A percentile compares a stretch with the other conserved stretches of the same genome.
phyloP scores from a whole-genome alignment of 2,113 vertebrate genomes.

The Tychaedon coryphoeus region DNA sequence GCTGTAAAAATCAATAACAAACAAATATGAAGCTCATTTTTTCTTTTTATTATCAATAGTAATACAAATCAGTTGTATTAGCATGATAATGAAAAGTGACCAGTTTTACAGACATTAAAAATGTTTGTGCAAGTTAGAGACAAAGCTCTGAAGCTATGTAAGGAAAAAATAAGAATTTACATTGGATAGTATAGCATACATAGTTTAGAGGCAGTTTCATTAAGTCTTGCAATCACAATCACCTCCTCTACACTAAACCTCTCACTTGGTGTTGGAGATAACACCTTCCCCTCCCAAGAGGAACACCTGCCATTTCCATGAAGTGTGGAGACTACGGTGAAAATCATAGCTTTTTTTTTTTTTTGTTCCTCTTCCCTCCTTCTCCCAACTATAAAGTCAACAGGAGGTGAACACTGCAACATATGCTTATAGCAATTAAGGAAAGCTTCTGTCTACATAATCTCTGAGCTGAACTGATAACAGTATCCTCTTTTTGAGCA shows the following conservation, averaged over 20 bases:
- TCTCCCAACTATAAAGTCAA: constrained; percentile 19
- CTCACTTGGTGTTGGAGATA: constrained; percentile 25
- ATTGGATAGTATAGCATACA: constrained; percentile 8
- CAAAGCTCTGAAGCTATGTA: constrained; percentile 26
- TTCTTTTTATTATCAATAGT: constrained; percentile 65
- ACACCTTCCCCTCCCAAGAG: constrained; percentile 42
- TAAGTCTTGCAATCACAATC: constrained; percentile 26
- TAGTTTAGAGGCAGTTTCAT: constrained; percentile 45
- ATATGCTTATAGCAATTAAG: constrained; percentile 49
- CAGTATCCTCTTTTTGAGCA: not conserved
- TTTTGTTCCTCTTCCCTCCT: constrained; percentile 23
- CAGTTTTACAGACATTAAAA: constrained; percentile 35
- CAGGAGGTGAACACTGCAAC: constrained; percentile 46
- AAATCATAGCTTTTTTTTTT: constrained; percentile 6
- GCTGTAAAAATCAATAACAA: not conserved
- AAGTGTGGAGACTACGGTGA: not conserved
- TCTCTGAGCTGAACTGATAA: not conserved
- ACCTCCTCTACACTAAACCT: constrained; percentile 18
- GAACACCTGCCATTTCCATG: constrained; percentile 49
- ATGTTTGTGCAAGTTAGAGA: constrained; percentile 41
- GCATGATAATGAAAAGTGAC: constrained; percentile 49
- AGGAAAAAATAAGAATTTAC: not conserved
- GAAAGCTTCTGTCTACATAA: constrained; percentile 5
- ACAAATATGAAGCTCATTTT: not conserved
- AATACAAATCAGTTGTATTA: constrained; percentile 54